Evolutionary conservation across 2,888 invertebrate genomes (phyloP).

Genomic region (Hecatera dysodea): DNA sequence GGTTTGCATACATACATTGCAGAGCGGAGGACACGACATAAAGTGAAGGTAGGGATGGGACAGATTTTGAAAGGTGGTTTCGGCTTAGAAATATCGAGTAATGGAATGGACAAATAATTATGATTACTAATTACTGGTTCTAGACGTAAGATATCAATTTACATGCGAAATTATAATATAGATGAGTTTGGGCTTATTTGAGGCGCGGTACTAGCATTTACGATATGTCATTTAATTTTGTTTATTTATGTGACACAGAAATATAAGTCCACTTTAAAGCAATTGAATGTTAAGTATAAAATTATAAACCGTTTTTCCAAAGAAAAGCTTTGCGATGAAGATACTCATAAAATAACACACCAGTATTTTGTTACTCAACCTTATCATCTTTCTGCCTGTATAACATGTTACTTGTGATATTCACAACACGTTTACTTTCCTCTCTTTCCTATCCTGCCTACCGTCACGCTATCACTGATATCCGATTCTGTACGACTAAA

Average conservation of each 20-base stretch:
- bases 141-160: conserved; percentile 9
- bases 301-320: background rate
- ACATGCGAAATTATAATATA: background rate
- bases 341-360: conserved; percentile 20
- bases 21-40: conserved; percentile 49
- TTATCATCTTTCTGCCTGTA: no score
- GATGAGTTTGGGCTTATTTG: background rate
- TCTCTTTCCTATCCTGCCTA: no score
- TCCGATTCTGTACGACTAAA: no score
- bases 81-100: conserved; percentile 23
- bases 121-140: conserved; percentile 21
- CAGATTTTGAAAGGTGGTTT: conserved; percentile 36
- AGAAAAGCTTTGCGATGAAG: background rate
- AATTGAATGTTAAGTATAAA: no score
- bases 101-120: conserved; percentile 24
- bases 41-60: conserved; percentile 39
- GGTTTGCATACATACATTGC: conserved; percentile 44
- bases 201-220: background rate
- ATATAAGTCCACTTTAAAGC: background rate
- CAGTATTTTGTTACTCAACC: conserved; percentile 37
- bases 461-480: no score
- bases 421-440: no score
- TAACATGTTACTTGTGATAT: no score
- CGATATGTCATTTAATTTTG: background rate
- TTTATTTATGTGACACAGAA: background rate